Evolutionary conservation across 2,888 invertebrate species (phyloP).

Genomic region (Aphidius colemani): DNA sequence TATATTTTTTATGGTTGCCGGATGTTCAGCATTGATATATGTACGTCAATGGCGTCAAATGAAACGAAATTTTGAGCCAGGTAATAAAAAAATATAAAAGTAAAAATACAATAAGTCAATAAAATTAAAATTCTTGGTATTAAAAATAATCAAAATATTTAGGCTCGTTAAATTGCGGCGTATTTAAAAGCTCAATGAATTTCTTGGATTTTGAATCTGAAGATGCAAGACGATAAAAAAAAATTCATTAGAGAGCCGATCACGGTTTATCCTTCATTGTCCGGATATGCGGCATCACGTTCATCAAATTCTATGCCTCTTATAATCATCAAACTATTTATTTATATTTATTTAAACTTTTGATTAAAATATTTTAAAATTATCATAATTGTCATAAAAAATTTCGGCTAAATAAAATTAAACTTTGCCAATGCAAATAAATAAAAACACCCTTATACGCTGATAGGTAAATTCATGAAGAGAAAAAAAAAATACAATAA

Average conservation of each 20-base stretch:
- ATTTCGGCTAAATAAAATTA: too few species aligned
- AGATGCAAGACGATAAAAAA: slow-evolving; percentile 42
- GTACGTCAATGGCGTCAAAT: slow-evolving; percentile 80
- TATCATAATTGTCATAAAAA: too few species aligned
- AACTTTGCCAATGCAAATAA: too few species aligned
- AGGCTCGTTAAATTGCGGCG: neutral
- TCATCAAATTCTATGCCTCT: slow-evolving; percentile 31
- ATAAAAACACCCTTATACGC: too few species aligned
- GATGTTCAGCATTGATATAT: slow-evolving; percentile 76
- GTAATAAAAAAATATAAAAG: slow-evolving; percentile 59
- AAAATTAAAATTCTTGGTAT: neutral
- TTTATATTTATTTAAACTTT: too few species aligned
- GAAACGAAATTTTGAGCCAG: slow-evolving; percentile 77
- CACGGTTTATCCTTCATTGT: slow-evolving; percentile 46
- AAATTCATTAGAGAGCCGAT: slow-evolving; percentile 49
- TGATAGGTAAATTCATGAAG: too few species aligned
- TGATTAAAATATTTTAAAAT: too few species aligned
- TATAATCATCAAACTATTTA: neutral
- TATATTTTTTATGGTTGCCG: slow-evolving; percentile 78
- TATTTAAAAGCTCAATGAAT: slow-evolving; percentile 7
- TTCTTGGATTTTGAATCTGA: slow-evolving; percentile 13
- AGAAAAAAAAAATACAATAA: too few species aligned
- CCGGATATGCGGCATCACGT: slow-evolving; percentile 47
- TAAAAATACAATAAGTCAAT: neutral
- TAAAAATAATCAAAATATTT: neutral